Base-by-base conservation (phyloP, 1,140 invertebrate species). In the Drosophila equinoxialis region DNA sequence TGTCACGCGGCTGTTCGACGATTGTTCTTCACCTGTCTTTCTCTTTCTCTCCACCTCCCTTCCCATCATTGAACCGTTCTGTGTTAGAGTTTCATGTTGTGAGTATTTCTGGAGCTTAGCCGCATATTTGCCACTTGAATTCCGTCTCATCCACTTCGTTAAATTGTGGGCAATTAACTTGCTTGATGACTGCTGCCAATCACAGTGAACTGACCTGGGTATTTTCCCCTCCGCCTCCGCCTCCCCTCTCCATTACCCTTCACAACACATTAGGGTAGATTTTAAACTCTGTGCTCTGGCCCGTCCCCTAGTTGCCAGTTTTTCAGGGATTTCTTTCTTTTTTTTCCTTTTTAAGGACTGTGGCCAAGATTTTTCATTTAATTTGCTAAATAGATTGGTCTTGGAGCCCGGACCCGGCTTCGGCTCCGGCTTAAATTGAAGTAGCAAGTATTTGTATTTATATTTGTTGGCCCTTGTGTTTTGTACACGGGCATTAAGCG, bases 151-250 rank as follows among this genome's bases (percentile, higher is more conserved):
- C 57, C 71, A 30, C 80, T 70, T 33, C 68, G 65, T 77, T 89
- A 89, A 89, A 89, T 84, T 79, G 84, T 84, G 84, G 74, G 81
- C 84, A 89, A 89, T 89, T 89, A 89, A 89, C 84, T 89, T 89
- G 57, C 74, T 70, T 89, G 84, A 89, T 89, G 80, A 87, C 80
- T 80, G 64, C 80, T 89, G 84, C 84, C 84, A 89, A 89, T 89
- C 85, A 89, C 80, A 80, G 80, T 63, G 61, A 79, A 65, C 61
- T 78, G 65, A 78, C 68, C 79, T 81, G 68, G 39, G 35, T 37
- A 37, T 37, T 37, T 5, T 11, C 30, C 35, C 35, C 8, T 37
- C 0, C 35, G 35, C 1, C 11, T 39, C 10, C 11, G 51, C 62
- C 20, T 23, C 59, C 10, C 37, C 0, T 11, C 59, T 58, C 59